phyloP scores from a whole-genome alignment of 2,113 vertebrate genomes.

The Tautogolabrus adspersus region DNA sequence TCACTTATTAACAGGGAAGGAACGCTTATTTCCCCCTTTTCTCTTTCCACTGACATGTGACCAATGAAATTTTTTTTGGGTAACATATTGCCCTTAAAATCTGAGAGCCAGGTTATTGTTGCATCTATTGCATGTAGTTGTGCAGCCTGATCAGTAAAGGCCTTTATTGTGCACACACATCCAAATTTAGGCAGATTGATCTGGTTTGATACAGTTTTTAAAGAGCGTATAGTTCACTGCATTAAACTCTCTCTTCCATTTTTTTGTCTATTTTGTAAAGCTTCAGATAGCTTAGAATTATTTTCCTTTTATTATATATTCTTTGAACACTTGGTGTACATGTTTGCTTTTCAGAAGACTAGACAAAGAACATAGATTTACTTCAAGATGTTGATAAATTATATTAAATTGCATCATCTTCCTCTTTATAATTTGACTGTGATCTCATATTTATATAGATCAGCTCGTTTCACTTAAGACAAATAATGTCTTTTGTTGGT shows the following conservation, averaged over 20 bases:
- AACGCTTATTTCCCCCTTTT: not conserved
- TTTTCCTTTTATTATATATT: not conserved
- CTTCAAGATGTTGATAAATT: not conserved
- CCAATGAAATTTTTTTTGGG: not conserved
- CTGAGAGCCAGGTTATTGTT: not conserved
- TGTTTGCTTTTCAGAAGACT: not conserved
- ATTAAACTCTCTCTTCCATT: not conserved
- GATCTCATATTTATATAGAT: not conserved
- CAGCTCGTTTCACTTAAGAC: not conserved
- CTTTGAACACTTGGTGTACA: not conserved
- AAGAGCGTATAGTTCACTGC: not conserved
- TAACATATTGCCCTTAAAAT: not conserved
- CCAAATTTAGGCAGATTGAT: not conserved
- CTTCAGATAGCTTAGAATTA: not conserved
- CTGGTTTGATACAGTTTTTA: not conserved
- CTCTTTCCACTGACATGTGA: not conserved
- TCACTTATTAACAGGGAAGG: constrained; percentile 15
- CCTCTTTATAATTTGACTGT: not conserved
- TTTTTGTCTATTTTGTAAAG: not conserved
- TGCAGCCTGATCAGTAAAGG: constrained; percentile 25
- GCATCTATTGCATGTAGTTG: not conserved
- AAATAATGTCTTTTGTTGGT: not conserved
- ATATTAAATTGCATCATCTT: not conserved
- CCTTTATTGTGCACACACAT: constrained; percentile 15
- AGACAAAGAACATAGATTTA: not conserved